Conservation (phyloP, 64 coral and sea anemone species). For the Cladopsammia gracilis region DNA sequence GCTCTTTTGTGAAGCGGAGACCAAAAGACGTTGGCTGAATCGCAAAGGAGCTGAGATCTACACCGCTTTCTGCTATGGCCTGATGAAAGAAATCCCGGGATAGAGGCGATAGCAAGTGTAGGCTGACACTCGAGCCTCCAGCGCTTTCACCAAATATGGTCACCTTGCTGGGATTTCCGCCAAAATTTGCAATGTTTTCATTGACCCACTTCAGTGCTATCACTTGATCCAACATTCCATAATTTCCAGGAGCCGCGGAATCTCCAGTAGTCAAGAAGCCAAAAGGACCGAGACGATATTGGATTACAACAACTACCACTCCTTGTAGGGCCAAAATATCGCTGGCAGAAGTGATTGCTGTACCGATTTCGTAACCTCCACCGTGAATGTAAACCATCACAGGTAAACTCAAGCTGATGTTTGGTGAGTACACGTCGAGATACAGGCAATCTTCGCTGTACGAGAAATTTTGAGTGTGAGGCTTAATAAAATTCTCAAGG, state of each 20-base stretch:
- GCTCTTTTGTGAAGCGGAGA: constrained; percentile 1
- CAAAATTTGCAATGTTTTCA: constrained; percentile 41
- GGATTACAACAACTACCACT: constrained; percentile 47
- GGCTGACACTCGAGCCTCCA: not conserved
- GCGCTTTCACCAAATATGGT: constrained; percentile 51
- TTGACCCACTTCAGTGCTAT: constrained; percentile 63
- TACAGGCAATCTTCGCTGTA: constrained; percentile 54
- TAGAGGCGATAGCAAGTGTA: constrained; percentile 3
- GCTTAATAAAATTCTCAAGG: not conserved
- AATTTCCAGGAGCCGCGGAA: constrained; percentile 23
- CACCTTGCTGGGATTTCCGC: constrained; percentile 29
- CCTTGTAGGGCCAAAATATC: constrained; percentile 47
- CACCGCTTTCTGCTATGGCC: constrained; percentile 1
- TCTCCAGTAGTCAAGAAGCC: constrained; percentile 46
- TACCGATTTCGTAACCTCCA: constrained; percentile 13
- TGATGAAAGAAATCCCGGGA: constrained; percentile 6
- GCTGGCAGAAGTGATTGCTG: not conserved
- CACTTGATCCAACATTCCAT: constrained; percentile 48
- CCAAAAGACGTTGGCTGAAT: not conserved
- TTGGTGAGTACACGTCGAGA: constrained; percentile 12
- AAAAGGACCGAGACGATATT: constrained; percentile 33
- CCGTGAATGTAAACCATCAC: constrained; percentile 77
- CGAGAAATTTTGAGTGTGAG: not conserved
- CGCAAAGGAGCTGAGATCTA: not conserved
- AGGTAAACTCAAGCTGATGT: constrained; percentile 5